These are phyloP conservation scores for Perodicticus potto DNA, from an alignment of 2,797 vertebrate genomes.

Conservation along the genomic window DNA sequence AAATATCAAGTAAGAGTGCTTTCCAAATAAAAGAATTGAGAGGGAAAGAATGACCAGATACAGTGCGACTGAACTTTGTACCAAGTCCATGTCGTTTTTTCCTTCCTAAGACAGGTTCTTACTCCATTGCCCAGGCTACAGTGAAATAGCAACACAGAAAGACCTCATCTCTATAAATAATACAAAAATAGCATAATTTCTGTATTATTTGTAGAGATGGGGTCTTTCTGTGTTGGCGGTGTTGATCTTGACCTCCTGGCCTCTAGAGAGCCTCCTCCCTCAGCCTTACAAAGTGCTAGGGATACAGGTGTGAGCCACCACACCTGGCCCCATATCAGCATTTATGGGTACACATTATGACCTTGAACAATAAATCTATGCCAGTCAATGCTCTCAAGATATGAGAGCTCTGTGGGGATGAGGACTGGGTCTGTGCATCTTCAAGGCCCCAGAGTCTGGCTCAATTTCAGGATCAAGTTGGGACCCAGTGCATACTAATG, in stretches of 20 bases:
- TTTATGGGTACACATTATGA: not conserved
- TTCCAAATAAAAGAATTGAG: not conserved
- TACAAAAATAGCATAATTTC: too few relatives aligned
- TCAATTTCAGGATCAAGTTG: not conserved
- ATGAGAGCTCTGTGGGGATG: not conserved
- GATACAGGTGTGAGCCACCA: not conserved
- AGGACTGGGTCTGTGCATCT: not conserved
- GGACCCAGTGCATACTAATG: not conserved
- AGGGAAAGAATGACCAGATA: not conserved
- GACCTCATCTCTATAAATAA: too few relatives aligned
- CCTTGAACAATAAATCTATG: not conserved
- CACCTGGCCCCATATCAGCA: not conserved
- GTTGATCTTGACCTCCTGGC: not conserved
- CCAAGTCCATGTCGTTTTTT: not conserved
- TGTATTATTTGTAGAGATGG: not conserved
- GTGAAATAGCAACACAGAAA: too few relatives aligned
- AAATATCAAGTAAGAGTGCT: not conserved
- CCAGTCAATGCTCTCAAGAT: not conserved
- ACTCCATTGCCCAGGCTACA: not conserved
- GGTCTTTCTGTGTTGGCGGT: not conserved
- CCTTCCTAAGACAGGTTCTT: not conserved
- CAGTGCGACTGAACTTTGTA: not conserved
- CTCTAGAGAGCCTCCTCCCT: not conserved
- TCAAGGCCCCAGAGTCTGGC: not conserved
- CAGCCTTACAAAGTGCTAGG: not conserved